These are phyloP conservation scores for Panagrolaimus sp. DNA, from an alignment of 1,140 invertebrate genomes.

Conservation along the genomic window DNA sequence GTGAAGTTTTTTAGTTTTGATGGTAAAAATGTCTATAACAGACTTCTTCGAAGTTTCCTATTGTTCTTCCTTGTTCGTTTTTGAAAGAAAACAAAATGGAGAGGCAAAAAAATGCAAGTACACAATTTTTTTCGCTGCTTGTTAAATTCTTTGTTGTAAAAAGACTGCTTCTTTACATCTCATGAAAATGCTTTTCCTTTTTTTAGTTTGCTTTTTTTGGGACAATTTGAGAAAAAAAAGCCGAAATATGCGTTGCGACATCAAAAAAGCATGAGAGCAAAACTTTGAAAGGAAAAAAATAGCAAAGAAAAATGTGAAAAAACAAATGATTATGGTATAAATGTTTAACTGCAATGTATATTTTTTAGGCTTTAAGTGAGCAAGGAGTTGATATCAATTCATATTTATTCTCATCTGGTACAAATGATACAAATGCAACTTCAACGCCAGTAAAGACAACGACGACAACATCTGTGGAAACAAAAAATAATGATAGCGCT, in stretches of 20 bases:
- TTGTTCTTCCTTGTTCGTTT: too few relatives aligned
- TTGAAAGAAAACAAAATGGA: too few relatives aligned
- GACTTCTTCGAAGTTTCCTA: too few relatives aligned
- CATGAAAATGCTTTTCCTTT: too few relatives aligned
- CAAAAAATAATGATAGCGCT: background rate
- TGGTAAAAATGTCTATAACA: too few relatives aligned
- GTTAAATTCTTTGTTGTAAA: too few relatives aligned
- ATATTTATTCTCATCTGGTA: background rate
- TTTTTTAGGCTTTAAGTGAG: background rate
- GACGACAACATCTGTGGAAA: background rate
- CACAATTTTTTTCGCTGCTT: too few relatives aligned
- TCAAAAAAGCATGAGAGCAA: background rate
- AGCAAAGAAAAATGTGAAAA: slow-evolving; percentile 3
- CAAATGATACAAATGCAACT: background rate
- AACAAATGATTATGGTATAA: background rate
- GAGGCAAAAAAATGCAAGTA: too few relatives aligned
- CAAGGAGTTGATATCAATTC: slow-evolving; percentile 6
- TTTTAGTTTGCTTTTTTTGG: too few relatives aligned
- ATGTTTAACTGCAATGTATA: background rate
- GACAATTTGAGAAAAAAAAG: too few relatives aligned
- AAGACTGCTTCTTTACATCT: too few relatives aligned
- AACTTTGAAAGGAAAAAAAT: slow-evolving; percentile 9
- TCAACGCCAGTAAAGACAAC: background rate
- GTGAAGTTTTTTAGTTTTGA: too few relatives aligned
- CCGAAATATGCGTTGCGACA: background rate